These are phyloP conservation scores for Panurus biarmicus DNA, from an alignment of 2,113 vertebrate species.

Conservation along the genomic window DNA sequence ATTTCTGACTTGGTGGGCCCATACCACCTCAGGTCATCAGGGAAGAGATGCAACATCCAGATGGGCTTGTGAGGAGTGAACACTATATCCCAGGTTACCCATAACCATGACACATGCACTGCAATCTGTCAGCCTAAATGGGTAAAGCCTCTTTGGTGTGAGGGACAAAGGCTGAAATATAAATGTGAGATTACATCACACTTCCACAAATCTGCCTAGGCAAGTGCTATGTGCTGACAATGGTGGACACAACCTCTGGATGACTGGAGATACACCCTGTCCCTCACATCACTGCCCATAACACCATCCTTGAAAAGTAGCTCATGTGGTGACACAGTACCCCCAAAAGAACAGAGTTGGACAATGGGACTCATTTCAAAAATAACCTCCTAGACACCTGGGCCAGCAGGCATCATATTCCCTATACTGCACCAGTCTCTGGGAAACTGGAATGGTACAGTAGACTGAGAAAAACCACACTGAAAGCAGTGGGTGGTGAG, in stretches of 20 bases:
- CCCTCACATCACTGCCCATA: background rate
- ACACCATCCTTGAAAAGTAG: background rate
- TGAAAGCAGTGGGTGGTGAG: background rate
- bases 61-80: background rate
- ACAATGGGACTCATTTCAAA: background rate
- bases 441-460: background rate
- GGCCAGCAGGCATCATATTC: background rate
- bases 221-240: background rate
- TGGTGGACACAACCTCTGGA: background rate
- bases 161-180: accelerated
- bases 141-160: background rate
- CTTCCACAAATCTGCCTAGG: background rate
- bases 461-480: background rate
- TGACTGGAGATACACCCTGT: background rate
- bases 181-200: background rate
- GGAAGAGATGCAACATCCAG: background rate
- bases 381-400: background rate
- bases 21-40: background rate
- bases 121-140: background rate
- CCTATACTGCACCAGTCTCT: background rate
- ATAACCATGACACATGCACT: background rate
- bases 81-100: background rate
- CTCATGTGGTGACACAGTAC: background rate
- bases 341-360: background rate
- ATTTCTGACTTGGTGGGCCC: background rate